Base-by-base conservation (phyloP, 2,113 vertebrate genomes). In the Scalopus aquaticus region DNA sequence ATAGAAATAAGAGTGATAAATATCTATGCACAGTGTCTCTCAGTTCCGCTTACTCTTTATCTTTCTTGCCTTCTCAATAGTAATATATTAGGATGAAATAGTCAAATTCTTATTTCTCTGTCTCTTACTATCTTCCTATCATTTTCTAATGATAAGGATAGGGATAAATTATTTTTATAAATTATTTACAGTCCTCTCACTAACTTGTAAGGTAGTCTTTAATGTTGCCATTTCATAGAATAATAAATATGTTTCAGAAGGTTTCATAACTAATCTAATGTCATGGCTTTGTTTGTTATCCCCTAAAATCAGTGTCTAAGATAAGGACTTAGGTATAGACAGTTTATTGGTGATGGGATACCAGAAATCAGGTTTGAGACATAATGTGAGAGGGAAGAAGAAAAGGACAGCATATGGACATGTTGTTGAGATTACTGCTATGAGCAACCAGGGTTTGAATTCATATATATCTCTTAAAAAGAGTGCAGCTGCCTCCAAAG, bases 111-210 rank as follows among this genome's bases (percentile, higher is more conserved):
- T 56, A 90, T 70, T 94, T 87, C 9, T 56, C 58, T 54, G 11
- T 54, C 22, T 60, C 39, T 30, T 62, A 70, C 26, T 51, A 35
- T 26, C 7, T 85, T 64, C 3, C 32, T 83, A 49, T 69, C 42
- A 69, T 81, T 37, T 88, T 81, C 56, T 74, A 62, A 88, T 44
- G 46, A 9, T 22, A 54, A 5, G 6, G 24, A 51, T 12, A 81
- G 67, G 30, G 51, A 76, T 77, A 88, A 96, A 28, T 77, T 35
- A 19, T 93, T 88, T 51, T 35, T 26, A 26, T 67, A 92, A 67
- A 73, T 90, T 44, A 56, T 22, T 79, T 62, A 11, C 1, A 69
- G 12, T 22, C 5, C 30, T 77, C 37, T 74, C 42, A 89, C 64
- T 4, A 58, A 37, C 11, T 32, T 77, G 3, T 81, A 82, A 94